A percentile compares a stretch with the other conserved stretches of the same genome.
Conservation (phyloP, 2,113 vertebrate genomes). For the Halichoerus grypus region DNA sequence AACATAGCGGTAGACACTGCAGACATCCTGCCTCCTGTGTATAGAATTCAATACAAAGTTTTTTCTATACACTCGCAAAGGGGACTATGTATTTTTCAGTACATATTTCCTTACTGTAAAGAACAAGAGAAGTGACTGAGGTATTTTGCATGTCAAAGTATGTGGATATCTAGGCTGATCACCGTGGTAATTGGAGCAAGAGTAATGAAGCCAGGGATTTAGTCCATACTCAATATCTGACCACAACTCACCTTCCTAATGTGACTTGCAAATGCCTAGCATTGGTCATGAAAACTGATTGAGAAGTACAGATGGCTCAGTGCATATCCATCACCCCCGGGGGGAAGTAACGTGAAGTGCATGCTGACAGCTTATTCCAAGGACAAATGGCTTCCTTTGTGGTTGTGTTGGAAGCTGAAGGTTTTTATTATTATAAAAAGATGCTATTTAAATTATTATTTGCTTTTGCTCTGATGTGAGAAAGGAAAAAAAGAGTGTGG, state of each 20-base stretch:
- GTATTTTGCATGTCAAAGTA: background rate
- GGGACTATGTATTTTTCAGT: background rate
- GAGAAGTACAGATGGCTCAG: slow-evolving; percentile 53
- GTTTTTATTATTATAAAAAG: slow-evolving; percentile 61
- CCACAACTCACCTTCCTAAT: background rate
- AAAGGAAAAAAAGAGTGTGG: background rate
- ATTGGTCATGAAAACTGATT: background rate
- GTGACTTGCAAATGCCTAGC: background rate
- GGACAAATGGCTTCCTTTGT: slow-evolving; percentile 69
- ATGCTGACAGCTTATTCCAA: slow-evolving; percentile 50
- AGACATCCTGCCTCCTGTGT: background rate
- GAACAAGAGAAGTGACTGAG: background rate
- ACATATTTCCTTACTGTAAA: background rate
- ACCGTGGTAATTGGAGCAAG: background rate
- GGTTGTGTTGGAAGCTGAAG: slow-evolving; percentile 51
- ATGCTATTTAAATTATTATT: slow-evolving; percentile 66
- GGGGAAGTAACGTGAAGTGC: background rate
- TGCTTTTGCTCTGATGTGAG: slow-evolving; percentile 73
- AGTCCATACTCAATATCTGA: background rate
- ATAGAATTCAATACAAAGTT: background rate
- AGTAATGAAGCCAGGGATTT: background rate
- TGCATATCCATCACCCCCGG: background rate
- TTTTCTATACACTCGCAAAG: background rate
- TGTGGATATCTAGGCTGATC: background rate
- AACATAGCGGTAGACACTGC: background rate